These are phyloP conservation scores for Azorinus chamasolen DNA, from an alignment of 2,888 invertebrate species.

Conservation along the genomic window DNA sequence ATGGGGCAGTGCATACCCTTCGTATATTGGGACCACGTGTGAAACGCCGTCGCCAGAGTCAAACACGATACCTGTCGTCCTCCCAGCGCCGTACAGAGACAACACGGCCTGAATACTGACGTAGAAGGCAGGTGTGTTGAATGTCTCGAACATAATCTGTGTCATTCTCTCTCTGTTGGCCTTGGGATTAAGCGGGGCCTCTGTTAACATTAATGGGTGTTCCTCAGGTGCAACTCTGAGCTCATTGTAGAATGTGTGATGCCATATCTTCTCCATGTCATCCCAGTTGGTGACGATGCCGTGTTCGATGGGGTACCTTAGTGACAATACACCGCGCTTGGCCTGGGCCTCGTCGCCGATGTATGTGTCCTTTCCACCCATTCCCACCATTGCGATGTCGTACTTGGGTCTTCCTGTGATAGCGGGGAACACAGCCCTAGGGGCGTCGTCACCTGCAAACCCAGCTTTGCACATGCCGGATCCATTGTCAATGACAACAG, in stretches of 20 bases:
- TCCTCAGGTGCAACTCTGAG: conserved; percentile 95
- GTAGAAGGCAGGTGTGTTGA: conserved; percentile 75
- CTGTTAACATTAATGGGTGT: conserved; percentile 89
- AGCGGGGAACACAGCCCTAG: conserved; percentile 37
- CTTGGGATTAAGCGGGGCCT: conserved; percentile 52
- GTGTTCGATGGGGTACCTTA: conserved; percentile 19
- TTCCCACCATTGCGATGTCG: conserved; percentile 9
- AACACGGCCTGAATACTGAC: conserved; percentile 79
- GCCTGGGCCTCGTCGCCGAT: conserved; percentile 9
- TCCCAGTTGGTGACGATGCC: conserved; percentile 77
- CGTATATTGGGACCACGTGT: conserved; percentile 96
- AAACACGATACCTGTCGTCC: conserved; percentile 90
- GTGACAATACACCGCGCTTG: conserved; percentile 8
- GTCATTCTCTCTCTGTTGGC: conserved; percentile 57
- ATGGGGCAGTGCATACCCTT: conserved; percentile 86
- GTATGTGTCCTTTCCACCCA: conserved; percentile 2
- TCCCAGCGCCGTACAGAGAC: conserved; percentile 85
- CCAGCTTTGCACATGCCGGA: conserved; percentile 13
- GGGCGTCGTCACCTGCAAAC: conserved; percentile 45
- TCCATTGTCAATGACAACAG: conserved; percentile 15
- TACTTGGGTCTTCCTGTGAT: conserved; percentile 6
- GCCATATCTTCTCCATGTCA: conserved; percentile 29
- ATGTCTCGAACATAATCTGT: conserved; percentile 69
- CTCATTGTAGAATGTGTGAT: conserved; percentile 13
- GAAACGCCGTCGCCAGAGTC: conserved; percentile 79